Evolutionary conservation across 2,888 invertebrate genomes (phyloP).

Genomic region (Habroteleia sp.): DNA sequence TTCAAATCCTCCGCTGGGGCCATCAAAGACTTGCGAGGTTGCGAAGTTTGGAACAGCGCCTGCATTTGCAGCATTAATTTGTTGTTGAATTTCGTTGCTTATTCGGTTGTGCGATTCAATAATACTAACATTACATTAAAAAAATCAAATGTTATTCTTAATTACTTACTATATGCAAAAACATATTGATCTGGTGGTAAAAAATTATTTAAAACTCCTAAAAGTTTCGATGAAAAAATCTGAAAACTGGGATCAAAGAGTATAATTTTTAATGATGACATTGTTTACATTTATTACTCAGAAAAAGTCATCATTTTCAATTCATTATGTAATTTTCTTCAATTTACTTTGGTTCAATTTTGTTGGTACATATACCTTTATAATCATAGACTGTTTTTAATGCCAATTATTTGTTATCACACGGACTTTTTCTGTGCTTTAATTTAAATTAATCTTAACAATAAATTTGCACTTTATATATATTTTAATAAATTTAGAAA

Average conservation of each 20-base stretch:
- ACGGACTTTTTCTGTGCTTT: slow-evolving; percentile 37
- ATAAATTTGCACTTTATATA: slow-evolving; percentile 10
- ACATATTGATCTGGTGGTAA: slow-evolving; percentile 55
- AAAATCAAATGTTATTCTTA: slow-evolving; percentile 29
- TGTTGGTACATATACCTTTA: background rate
- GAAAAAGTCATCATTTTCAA: slow-evolving; percentile 51
- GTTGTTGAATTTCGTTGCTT: slow-evolving; percentile 60
- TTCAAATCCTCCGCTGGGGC: slow-evolving; percentile 56
- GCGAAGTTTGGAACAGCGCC: slow-evolving; percentile 58
- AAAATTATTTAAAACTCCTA: slow-evolving; percentile 43
- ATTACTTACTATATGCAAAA: slow-evolving; percentile 53
- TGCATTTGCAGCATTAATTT: slow-evolving; percentile 61
- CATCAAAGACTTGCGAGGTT: slow-evolving; percentile 38
- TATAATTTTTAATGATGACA: slow-evolving; percentile 20
- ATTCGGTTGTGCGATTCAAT: slow-evolving; percentile 60
- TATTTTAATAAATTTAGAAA: background rate
- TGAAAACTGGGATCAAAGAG: slow-evolving; percentile 47
- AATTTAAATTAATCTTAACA: background rate
- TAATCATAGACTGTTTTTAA: background rate
- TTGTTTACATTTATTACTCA: slow-evolving; percentile 6
- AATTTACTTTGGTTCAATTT: too few species aligned
- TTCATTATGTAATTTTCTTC: too few species aligned
- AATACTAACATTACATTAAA: slow-evolving; percentile 50
- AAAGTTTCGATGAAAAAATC: slow-evolving; percentile 53
- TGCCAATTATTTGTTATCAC: background rate